Evolutionary conservation across 2,888 invertebrate genomes (phyloP).

Genomic region (Meta bourneti): DNA sequence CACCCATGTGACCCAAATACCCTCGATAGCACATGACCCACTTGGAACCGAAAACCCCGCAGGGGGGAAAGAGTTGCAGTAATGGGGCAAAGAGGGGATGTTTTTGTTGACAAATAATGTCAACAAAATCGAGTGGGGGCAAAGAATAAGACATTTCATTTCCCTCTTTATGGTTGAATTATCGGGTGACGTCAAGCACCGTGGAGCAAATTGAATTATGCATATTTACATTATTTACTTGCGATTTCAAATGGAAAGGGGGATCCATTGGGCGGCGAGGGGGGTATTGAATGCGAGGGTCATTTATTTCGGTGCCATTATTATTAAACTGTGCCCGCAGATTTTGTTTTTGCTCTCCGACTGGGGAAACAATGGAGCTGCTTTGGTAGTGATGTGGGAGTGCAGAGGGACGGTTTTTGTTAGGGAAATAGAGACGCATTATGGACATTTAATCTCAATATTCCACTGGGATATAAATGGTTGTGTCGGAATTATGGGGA

Average conservation of each 20-base stretch:
- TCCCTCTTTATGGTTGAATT: constrained; percentile 70
- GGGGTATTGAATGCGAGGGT: constrained; percentile 35
- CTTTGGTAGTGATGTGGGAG: constrained; percentile 19
- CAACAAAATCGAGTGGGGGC: constrained; percentile 69
- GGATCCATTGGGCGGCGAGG: constrained; percentile 9
- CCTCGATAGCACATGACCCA: constrained; percentile 72
- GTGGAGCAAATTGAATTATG: constrained; percentile 70
- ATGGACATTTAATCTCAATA: constrained; percentile 50
- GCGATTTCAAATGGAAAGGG: constrained; percentile 55
- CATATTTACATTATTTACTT: constrained; percentile 74
- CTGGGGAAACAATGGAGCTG: constrained; percentile 24
- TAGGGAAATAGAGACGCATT: not conserved
- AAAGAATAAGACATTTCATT: constrained; percentile 58
- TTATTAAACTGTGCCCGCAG: constrained; percentile 27
- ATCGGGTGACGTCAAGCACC: constrained; percentile 68
- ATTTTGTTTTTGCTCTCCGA: constrained; percentile 20
- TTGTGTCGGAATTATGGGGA: constrained; percentile 26
- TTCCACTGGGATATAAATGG: constrained; percentile 26
- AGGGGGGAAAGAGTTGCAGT: constrained; percentile 32
- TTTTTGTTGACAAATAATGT: constrained; percentile 75
- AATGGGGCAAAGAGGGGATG: constrained; percentile 47
- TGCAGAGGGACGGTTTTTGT: constrained; percentile 2
- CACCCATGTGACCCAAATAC: constrained; percentile 74
- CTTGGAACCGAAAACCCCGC: constrained; percentile 62
- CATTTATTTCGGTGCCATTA: constrained; percentile 40